Evolutionary conservation across 2,888 invertebrate species (phyloP), one percentile per base, ranked within the genome.

Genomic region (Trichopoda pennipes): DNA sequence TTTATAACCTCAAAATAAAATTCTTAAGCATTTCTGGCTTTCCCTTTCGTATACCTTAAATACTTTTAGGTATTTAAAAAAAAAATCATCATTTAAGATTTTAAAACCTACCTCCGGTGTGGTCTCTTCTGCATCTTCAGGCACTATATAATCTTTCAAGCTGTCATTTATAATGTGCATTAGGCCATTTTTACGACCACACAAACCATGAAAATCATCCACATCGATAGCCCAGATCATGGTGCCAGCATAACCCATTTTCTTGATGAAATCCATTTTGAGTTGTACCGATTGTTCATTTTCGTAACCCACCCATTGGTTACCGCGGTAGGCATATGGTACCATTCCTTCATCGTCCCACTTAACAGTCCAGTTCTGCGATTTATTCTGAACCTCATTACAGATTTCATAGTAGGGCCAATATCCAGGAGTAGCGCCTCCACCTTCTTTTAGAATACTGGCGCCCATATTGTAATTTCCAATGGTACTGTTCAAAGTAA

Each of bases 181-280:
- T 10, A 97, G 91, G 0, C 94, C 93, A 89, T 97, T 96, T 87
- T 93, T 93, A 0, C 93, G 93, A 0, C 97, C 97, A 87, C 97
- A 97, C 1, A 96, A 89, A 0, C 96, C 97, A 77, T 93, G 93
- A 89, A 97, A 97, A 90, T 97, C 97, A 80, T 98, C 97, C 97
- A 97, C 96, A 79, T 91, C 91, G 60, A 97, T 94, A 28, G 97
- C 97, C 97, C 97, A 97, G 19, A 94, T 95, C 97, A 97, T 97
- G 0, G 96, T 97, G 0, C 97, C 97, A 0, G 94, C 94, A 87
- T 95, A 96, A 0, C 96, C 96, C 89, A 95, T 96, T 74, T 93
- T 87, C 88, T 95, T 96, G 85, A 97, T 95, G 92, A 94, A 97
- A 88, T 97, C 95, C 96, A 97, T 96, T 92, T 98, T 98, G 86